Percentiles rank a stretch among this genome's conserved stretches.
Conservation (phyloP, 2,797 vertebrate genomes). For the Mormyrops boulengeri region DNA sequence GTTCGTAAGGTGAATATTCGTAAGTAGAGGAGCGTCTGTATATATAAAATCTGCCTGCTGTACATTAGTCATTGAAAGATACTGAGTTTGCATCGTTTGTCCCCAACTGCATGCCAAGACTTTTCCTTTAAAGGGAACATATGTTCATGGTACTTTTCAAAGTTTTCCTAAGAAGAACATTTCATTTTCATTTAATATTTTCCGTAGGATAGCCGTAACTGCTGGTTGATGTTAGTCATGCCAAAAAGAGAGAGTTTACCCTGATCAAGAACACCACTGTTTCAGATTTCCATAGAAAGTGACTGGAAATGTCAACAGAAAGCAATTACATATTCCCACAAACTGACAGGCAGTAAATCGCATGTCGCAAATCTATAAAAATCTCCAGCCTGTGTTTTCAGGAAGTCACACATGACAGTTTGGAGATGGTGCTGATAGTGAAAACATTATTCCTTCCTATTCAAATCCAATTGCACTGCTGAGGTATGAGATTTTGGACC, state of each 20-base stretch:
- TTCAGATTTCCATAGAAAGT: neutral
- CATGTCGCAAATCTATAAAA: neutral
- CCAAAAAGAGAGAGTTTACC: neutral
- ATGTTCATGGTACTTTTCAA: neutral
- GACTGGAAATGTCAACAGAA: neutral
- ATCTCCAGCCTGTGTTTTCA: neutral
- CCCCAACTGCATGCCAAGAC: neutral
- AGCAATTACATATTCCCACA: neutral
- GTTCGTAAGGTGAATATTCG: too few species aligned
- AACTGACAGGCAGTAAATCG: slow-evolving; percentile 19
- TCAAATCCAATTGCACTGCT: neutral
- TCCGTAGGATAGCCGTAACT: neutral
- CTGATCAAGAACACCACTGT: neutral
- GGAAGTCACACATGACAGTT: neutral
- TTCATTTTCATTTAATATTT: too few species aligned
- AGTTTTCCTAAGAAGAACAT: neutral
- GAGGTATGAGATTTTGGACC: neutral
- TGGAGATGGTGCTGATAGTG: neutral
- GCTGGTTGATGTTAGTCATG: neutral
- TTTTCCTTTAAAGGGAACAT: neutral
- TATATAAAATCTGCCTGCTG: too few species aligned
- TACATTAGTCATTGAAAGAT: too few species aligned
- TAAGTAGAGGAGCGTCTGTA: too few species aligned
- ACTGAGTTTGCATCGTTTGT: too few species aligned
- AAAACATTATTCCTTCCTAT: neutral